Evolutionary conservation across 2,888 invertebrate species (phyloP).

Genomic region (Metacarcinus magister): DNA sequence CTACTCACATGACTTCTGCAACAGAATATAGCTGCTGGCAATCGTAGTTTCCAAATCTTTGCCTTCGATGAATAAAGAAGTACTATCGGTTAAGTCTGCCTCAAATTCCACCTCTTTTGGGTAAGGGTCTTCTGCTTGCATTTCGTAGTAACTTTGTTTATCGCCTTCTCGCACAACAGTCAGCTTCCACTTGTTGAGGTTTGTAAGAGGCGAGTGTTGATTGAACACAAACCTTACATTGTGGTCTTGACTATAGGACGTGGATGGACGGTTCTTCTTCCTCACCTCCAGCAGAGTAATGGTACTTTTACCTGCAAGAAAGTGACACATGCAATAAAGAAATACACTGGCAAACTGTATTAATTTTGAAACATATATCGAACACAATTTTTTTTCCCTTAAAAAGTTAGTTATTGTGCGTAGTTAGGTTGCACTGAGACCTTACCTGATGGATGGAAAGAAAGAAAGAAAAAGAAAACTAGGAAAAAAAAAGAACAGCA

Average conservation of each 20-base stretch:
- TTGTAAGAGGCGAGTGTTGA: not conserved
- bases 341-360: not conserved
- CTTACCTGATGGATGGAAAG: too few species aligned
- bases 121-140: not conserved
- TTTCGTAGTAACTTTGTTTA: not conserved
- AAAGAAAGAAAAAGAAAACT: too few species aligned
- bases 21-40: not conserved
- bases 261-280: not conserved
- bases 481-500: not conserved
- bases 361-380: not conserved
- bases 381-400: too few species aligned
- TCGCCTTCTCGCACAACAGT: not conserved
- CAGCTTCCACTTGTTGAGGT: not conserved
- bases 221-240: slow-evolving; percentile 9
- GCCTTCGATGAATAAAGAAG: not conserved
- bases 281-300: not conserved
- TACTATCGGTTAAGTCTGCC: not conserved
- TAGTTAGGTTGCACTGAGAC: too few species aligned
- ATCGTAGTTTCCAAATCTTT: too few species aligned
- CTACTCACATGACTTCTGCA: not conserved
- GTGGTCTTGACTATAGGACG: not conserved
- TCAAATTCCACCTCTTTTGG: slow-evolving; percentile 26
- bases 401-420: too few species aligned
- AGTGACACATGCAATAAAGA: not conserved
- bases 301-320: not conserved